Evolutionary conservation across 2,113 vertebrate species (phyloP).

Genomic region (Scolopax mira): DNA sequence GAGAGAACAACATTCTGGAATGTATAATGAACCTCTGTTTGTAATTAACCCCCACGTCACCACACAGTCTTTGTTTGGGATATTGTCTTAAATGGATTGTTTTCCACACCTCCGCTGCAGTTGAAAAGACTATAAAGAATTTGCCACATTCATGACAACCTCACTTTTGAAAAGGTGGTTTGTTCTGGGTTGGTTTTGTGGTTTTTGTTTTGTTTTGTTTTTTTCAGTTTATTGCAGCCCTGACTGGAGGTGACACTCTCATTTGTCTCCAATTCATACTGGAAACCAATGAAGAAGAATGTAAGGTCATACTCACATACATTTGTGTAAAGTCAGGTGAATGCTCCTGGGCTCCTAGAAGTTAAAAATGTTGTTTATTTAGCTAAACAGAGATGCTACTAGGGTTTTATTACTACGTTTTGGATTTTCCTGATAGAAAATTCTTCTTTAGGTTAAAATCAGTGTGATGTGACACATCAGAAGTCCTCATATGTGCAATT

Average conservation of each 20-base stretch:
- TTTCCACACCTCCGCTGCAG: conserved; percentile 30
- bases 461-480: background rate
- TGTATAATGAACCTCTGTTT: conserved; percentile 65
- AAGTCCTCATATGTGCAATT: background rate
- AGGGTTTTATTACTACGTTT: background rate
- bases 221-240: background rate
- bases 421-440: background rate
- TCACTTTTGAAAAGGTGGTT: background rate
- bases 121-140: background rate
- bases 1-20: conserved; percentile 59
- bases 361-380: background rate
- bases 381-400: background rate
- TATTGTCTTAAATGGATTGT: conserved; percentile 37
- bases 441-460: background rate
- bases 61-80: conserved; percentile 44
- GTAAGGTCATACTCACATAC: background rate
- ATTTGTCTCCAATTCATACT: background rate
- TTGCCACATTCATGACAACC: background rate
- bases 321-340: background rate
- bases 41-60: conserved; percentile 65
- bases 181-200: background rate
- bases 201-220: background rate
- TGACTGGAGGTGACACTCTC: background rate
- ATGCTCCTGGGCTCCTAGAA: background rate
- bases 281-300: background rate